Evolutionary conservation across 2,797 vertebrate genomes (phyloP).

Genomic region (Gymnothorax javanicus): DNA sequence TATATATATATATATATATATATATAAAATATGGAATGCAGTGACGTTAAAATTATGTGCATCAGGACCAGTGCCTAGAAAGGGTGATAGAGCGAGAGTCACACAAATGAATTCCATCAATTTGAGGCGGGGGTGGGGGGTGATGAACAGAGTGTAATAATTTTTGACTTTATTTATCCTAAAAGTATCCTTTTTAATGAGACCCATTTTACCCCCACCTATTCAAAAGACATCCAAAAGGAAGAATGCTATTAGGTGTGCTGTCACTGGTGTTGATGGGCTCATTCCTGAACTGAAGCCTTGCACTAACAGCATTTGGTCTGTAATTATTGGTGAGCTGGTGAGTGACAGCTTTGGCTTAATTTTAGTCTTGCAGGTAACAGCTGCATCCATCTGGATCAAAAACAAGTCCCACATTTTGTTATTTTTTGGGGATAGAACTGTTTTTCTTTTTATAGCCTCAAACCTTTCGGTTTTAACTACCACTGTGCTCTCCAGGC

Average conservation of each 20-base stretch:
- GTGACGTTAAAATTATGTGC: not conserved
- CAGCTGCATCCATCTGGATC: constrained; percentile 4
- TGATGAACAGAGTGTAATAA: not conserved
- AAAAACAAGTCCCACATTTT: not conserved
- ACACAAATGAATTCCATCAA: not conserved
- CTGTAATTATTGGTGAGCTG: constrained; percentile 11
- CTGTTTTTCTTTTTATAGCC: not conserved
- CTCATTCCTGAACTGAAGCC: constrained; percentile 10
- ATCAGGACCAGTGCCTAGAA: not conserved
- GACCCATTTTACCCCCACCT: not conserved
- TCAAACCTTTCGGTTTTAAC: not conserved
- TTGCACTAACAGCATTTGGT: not conserved
- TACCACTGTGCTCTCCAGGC: not conserved
- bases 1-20: no score
- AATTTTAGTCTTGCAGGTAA: not conserved
- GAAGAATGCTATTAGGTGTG: not conserved
- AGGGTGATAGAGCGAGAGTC: not conserved
- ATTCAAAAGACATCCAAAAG: not conserved
- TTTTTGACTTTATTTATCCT: not conserved
- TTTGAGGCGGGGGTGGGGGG: not conserved
- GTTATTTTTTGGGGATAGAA: not conserved
- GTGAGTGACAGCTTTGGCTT: constrained; percentile 18
- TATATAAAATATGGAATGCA: not conserved
- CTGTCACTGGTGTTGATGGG: not conserved
- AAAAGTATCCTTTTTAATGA: not conserved